Evolutionary conservation across 2,113 vertebrate genomes (phyloP).

Genomic region (Martes martes): DNA sequence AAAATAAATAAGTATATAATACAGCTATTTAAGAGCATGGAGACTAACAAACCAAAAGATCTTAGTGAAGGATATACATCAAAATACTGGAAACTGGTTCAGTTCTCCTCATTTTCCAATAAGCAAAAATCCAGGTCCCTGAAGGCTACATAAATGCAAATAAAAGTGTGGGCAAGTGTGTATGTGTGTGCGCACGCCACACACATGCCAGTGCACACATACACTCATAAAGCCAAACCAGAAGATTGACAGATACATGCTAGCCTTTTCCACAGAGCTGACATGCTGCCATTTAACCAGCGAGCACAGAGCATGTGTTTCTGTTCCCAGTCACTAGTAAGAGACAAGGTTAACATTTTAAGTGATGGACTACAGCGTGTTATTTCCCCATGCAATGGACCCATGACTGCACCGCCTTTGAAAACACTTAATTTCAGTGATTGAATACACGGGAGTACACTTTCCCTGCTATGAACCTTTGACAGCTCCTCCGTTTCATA

Average conservation of each 20-base stretch:
- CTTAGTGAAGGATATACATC: neutral
- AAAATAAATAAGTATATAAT: neutral
- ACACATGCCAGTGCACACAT: neutral
- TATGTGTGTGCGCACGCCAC: neutral
- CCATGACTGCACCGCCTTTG: slow-evolving; percentile 72
- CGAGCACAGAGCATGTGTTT: slow-evolving; percentile 74
- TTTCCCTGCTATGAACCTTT: slow-evolving; percentile 79
- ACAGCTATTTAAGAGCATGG: neutral
- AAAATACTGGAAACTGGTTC: neutral
- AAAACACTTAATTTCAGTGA: slow-evolving; percentile 86
- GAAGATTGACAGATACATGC: slow-evolving; percentile 74
- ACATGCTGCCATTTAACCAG: slow-evolving; percentile 86
- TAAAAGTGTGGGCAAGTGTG: neutral
- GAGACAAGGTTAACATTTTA: slow-evolving; percentile 88
- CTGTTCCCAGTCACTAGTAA: slow-evolving; percentile 79
- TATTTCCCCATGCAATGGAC: slow-evolving; percentile 79
- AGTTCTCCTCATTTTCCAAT: neutral
- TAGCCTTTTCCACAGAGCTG: slow-evolving; percentile 75
- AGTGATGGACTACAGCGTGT: slow-evolving; percentile 82
- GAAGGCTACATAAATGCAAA: neutral
- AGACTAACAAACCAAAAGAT: neutral
- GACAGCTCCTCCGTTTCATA: slow-evolving; percentile 82
- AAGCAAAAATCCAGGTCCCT: neutral
- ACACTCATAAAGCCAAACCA: neutral
- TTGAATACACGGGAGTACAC: slow-evolving; percentile 80